Base-by-base conservation (phyloP, 2,888 invertebrate genomes). In the Apomyelois bistriatella region DNA sequence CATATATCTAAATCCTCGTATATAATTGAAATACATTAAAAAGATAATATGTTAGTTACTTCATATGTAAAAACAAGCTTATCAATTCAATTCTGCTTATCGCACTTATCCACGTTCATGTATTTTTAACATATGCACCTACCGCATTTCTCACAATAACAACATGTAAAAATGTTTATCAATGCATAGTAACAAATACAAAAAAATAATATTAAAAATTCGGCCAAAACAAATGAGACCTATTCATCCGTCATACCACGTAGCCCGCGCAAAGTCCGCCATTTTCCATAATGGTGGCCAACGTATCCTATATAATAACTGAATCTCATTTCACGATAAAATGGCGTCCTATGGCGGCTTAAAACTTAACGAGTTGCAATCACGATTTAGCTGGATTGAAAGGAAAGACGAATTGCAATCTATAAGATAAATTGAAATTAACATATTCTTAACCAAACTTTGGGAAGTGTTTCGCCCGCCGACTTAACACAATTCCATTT, bases 261-360 rank as follows among this genome's bases (percentile, higher is more conserved):
- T 36, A 36, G 36, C 10, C n/a, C 22, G 22, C 42, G 9, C n/a
- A 8, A 9, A n/a, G 22, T 42, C 42, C 36, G 17, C 35, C 15
- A 47, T 38, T 49, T 38, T 13, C 7, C 13, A 22, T 37, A 38
- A 40, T 7, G 30, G 6, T 30, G 28, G 40, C n/a, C 40, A 30
- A 38, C 38, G 8, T 38, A 49, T 15, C 38, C 30, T 57, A 62
- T 67, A 36, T 12, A 64, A 61, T 64, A 63, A 62, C 62, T 62
- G 62, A 65, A 62, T 58, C 60, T 61, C 59, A 64, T 65, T 68
- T 61, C 55, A 55, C 52, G 53, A 61, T 58, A 55, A 60, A 59
- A 58, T 53, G 58, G 42, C 41, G 54, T 28, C 52, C 61, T 30
- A 40, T 15, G 40, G 16, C 38, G 42, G 38, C 15, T 12, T 16